Base-by-base conservation (phyloP, 1,140 invertebrate species). In the Arctopsyche grandis region DNA sequence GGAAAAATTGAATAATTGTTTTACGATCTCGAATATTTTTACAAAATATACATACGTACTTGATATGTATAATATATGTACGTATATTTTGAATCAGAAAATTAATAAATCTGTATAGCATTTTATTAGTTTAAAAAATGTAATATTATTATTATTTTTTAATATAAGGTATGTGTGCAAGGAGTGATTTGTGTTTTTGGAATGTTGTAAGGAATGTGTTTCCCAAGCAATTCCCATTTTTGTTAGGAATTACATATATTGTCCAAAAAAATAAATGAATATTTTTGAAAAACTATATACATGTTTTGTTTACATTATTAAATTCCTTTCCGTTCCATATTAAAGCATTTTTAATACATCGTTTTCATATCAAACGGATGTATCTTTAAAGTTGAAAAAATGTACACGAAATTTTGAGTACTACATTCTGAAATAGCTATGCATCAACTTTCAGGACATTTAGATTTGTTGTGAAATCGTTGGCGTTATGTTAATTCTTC, bases 231-330 rank as follows among this genome's bases (percentile, higher is more conserved):
- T 63, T 52, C 74, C 74, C 14, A 21, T 14, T 38, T 19, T 63
- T 76, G 74, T 76, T 26, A 44, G 21, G 60, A 38, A 38, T 38
- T 38, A n/a, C n/a, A n/a, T n/a, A 58, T 26, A 24, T 63, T 63
- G 12, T 76, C 52, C 74, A 19, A 46, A 19, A 48, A 76, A 76
- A 76, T 76, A 76, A 76, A 76, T 46, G 22, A 76, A 12, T 76
- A 48, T 75, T 75, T 56, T 56, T 16, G 12, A 58, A 75, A 75
- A 75, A 75, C 22, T 19, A 66, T n/a, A 38, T n/a, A n/a, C n/a
- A n/a, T n/a, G n/a, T 38, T 63, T 44, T 14, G 74, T 76, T 76
- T 63, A 56, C 56, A 56, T 76, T 63, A 63, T 38, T 58, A 26
- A 26, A 26, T 29, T 21, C 63, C 63, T 14, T 10, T 24, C 58